These are phyloP conservation scores for Synanceia verrucosa DNA, from an alignment of 2,797 vertebrate genomes.

Conservation along the genomic window DNA sequence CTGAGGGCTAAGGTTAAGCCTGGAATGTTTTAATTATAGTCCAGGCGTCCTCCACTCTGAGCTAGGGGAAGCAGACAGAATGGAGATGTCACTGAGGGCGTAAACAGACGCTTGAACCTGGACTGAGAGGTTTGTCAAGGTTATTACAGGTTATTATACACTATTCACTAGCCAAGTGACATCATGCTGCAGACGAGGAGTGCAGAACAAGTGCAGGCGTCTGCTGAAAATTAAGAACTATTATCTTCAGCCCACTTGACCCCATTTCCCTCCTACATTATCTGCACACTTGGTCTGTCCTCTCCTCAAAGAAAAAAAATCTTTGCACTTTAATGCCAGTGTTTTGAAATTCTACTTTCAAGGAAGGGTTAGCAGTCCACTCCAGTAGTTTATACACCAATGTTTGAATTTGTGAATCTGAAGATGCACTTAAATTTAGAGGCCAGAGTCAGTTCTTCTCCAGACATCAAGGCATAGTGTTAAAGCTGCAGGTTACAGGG, in stretches of 20 bases:
- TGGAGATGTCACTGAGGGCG: constrained; percentile 41
- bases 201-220: constrained; percentile 3
- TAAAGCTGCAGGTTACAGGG: constrained; percentile 10
- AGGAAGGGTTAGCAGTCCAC: no score
- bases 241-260: constrained; percentile 9
- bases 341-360: constrained; percentile 9
- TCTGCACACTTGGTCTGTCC: not conserved
- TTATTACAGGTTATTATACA: constrained; percentile 29
- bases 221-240: not conserved
- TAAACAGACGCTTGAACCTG: constrained; percentile 57
- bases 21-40: constrained; percentile 84
- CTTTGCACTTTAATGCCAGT: not conserved
- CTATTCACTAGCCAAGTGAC: constrained; percentile 1
- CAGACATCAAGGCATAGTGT: constrained; percentile 23
- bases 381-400: constrained; percentile 22
- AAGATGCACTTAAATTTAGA: constrained; percentile 41
- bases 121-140: constrained; percentile 31
- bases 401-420: constrained; percentile 22
- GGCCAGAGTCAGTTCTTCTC: constrained; percentile 15
- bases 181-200: constrained; percentile 26
- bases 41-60: constrained; percentile 45
- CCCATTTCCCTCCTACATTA: not conserved
- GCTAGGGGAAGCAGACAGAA: constrained; percentile 38
- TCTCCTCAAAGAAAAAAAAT: not conserved
- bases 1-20: constrained; percentile 73